Conservation (phyloP, 2,888 invertebrate genomes). For the Agrilus cyanescens region DNA sequence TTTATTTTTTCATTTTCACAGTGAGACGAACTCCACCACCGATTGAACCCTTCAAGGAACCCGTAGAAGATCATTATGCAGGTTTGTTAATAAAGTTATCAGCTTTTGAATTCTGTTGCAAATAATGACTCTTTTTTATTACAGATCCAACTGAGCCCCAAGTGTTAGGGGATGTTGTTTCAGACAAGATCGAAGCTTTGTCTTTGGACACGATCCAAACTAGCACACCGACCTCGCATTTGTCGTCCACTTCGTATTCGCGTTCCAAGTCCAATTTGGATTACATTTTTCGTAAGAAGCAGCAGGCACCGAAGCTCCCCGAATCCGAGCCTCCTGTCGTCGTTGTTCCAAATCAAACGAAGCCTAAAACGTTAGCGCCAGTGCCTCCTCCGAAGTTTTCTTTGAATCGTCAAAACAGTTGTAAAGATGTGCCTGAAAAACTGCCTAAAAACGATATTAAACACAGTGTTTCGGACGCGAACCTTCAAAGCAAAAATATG, state of each 20-base stretch:
- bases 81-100: not conserved
- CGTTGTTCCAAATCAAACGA: slow-evolving; percentile 22
- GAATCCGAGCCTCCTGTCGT: slow-evolving; percentile 24
- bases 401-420: slow-evolving; percentile 33
- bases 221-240: slow-evolving; percentile 19
- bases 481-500: slow-evolving; percentile 26
- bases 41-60: slow-evolving; percentile 41
- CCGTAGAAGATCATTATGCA: slow-evolving; percentile 30
- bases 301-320: slow-evolving; percentile 17
- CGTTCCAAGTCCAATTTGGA: slow-evolving; percentile 36
- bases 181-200: slow-evolving; percentile 30
- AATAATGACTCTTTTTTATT: slow-evolving; percentile 14
- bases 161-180: slow-evolving; percentile 25
- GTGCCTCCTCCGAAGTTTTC: slow-evolving; percentile 18
- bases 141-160: slow-evolving; percentile 41
- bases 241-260: slow-evolving; percentile 26
- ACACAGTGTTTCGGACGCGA: slow-evolving; percentile 34
- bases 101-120: not conserved
- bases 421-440: slow-evolving; percentile 30
- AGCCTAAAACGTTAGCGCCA: slow-evolving; percentile 13
- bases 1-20: slow-evolving; percentile 38
- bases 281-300: slow-evolving; percentile 28
- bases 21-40: slow-evolving; percentile 51
- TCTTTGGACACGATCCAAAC: slow-evolving; percentile 31
- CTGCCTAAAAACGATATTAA: slow-evolving; percentile 26